Conservation (phyloP, 2,113 vertebrate genomes). For the Platycercus adscitus region DNA sequence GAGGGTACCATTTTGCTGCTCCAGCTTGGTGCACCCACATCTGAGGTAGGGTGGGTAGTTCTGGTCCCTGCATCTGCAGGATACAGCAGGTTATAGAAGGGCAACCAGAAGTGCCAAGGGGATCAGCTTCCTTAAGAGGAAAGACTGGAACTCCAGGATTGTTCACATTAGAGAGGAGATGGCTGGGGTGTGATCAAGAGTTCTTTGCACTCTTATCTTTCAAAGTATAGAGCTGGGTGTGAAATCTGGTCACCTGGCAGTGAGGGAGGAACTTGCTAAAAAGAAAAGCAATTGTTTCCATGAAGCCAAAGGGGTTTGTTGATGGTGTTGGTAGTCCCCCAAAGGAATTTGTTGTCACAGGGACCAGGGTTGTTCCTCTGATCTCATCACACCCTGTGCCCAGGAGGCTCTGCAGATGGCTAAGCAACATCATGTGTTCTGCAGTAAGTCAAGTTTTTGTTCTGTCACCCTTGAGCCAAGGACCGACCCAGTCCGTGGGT, state of each 20-base stretch:
- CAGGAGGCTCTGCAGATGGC: not conserved
- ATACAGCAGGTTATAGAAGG: not conserved
- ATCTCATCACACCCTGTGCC: not conserved
- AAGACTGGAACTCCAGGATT: not conserved
- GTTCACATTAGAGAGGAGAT: not conserved
- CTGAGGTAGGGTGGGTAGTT: not conserved
- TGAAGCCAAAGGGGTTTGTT: not conserved
- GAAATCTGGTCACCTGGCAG: not conserved
- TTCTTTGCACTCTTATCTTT: not conserved
- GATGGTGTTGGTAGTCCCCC: not conserved
- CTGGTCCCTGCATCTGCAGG: not conserved
- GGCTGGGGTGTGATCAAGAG: fast-evolving
- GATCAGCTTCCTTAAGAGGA: not conserved
- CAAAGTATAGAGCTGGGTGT: not conserved
- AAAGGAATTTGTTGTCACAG: not conserved
- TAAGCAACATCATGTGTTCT: not conserved
- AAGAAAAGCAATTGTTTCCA: not conserved
- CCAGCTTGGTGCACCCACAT: not conserved
- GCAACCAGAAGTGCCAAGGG: not conserved
- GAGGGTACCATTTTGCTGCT: not conserved
- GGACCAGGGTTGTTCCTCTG: not conserved
- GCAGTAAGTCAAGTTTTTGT: not conserved
- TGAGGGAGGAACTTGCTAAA: not conserved
- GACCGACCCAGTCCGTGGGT: not conserved
- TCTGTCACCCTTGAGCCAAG: not conserved